Percentiles rank a stretch among this genome's conserved stretches.
Conservation (phyloP, 1,140 invertebrate genomes). For the Bombus vancouverensis region DNA sequence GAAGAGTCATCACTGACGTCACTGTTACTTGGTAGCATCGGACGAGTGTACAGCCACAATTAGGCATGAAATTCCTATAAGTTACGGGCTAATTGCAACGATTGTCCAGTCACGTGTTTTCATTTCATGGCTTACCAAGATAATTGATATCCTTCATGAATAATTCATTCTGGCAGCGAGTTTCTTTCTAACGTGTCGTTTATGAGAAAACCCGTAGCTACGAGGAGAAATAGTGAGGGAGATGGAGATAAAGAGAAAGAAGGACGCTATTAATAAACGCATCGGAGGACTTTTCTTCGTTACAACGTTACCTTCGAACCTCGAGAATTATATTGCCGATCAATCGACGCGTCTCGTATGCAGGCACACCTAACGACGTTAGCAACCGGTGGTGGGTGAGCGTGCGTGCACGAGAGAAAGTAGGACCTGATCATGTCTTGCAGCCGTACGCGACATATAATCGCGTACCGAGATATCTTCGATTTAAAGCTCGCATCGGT, state of each 20-base stretch:
- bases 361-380: conserved; percentile 43
- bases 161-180: conserved; percentile 27
- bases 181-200: background rate
- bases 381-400: conserved; percentile 10
- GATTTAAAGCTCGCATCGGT: conserved; percentile 46
- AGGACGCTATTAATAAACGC: conserved; percentile 31
- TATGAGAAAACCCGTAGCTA: conserved; percentile 10
- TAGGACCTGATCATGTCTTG: conserved; percentile 48
- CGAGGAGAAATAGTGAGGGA: no score
- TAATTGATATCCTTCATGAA: conserved; percentile 51
- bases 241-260: background rate
- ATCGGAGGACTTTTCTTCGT: conserved; percentile 18
- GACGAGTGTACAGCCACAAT: background rate
- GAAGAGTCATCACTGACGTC: conserved; percentile 12
- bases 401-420: conserved; percentile 59
- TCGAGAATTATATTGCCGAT: conserved; percentile 22
- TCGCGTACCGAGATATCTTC: conserved; percentile 46
- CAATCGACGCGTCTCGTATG: conserved; percentile 41
- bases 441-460: conserved; percentile 47
- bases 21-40: background rate
- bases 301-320: background rate
- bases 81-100: conserved; percentile 14
- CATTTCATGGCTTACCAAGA: background rate
- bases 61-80: conserved; percentile 22
- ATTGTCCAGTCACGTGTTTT: background rate